phyloP scores from a whole-genome alignment of 2,888 invertebrate species.

The Trilocha varians region DNA sequence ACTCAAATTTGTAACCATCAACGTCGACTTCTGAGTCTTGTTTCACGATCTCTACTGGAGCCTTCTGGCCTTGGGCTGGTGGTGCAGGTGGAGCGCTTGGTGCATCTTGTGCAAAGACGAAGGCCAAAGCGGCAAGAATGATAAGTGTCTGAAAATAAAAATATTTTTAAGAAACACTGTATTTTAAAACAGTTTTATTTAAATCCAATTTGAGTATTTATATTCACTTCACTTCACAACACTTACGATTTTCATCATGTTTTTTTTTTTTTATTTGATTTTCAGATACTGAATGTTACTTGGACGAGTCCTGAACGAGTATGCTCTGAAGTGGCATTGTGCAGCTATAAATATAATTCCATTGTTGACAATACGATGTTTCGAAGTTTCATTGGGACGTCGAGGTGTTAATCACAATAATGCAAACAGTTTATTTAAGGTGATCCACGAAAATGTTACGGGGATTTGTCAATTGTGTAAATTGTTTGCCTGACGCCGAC shows the following conservation, averaged over 20 bases:
- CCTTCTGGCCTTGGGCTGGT: slow-evolving; percentile 16
- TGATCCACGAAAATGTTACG: slow-evolving; percentile 59
- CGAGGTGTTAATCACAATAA: slow-evolving; percentile 68
- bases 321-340: slow-evolving; percentile 35
- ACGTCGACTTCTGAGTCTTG: slow-evolving; percentile 76
- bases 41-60: slow-evolving; percentile 68
- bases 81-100: slow-evolving; percentile 26
- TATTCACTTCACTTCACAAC: background rate
- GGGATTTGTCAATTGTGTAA: slow-evolving; percentile 64
- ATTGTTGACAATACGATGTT: slow-evolving; percentile 54
- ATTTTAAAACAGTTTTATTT: background rate
- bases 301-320: slow-evolving; percentile 51
- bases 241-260: slow-evolving; percentile 67
- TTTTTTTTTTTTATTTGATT: slow-evolving; percentile 15
- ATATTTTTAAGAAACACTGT: background rate
- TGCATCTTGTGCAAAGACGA: slow-evolving; percentile 42
- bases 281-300: slow-evolving; percentile 23
- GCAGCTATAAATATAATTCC: slow-evolving; percentile 59
- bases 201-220: too few relatives aligned
- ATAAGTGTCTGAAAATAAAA: slow-evolving; percentile 42
- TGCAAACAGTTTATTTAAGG: slow-evolving; percentile 65
- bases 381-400: slow-evolving; percentile 57
- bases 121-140: slow-evolving; percentile 38
- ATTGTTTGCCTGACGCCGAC: slow-evolving; percentile 39
- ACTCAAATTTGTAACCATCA: slow-evolving; percentile 78